Evolutionary conservation across 2,113 vertebrate genomes (phyloP).

Genomic region (Pituophis catenifer): DNA sequence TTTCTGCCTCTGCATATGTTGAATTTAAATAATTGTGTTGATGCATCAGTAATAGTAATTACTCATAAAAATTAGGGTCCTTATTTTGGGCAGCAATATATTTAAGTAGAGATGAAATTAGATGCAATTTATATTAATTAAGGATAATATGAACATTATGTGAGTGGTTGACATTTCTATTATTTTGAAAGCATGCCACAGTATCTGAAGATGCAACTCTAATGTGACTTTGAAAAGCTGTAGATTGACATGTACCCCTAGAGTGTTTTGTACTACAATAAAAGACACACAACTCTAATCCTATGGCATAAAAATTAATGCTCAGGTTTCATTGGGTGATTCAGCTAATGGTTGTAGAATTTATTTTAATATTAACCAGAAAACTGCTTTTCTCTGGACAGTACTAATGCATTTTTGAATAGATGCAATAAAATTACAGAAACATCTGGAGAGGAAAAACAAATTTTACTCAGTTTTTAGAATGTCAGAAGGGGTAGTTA

Average conservation of each 20-base stretch:
- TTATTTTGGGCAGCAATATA: slow-evolving; percentile 67
- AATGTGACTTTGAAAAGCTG: slow-evolving; percentile 43
- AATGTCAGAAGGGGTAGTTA: slow-evolving; percentile 42
- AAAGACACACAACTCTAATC: slow-evolving; percentile 23
- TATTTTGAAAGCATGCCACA: slow-evolving; percentile 58
- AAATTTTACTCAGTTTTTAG: slow-evolving; percentile 21
- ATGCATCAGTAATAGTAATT: slow-evolving; percentile 68
- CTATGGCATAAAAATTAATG: slow-evolving; percentile 31
- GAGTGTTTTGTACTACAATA: slow-evolving; percentile 33
- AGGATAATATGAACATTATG: slow-evolving; percentile 61
- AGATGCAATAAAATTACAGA: slow-evolving; percentile 5
- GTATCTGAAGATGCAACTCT: slow-evolving; percentile 54
- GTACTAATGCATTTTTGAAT: slow-evolving; percentile 30
- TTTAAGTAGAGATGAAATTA: slow-evolving; percentile 70
- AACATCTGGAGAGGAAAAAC: not conserved
- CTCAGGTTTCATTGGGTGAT: slow-evolving; percentile 30
- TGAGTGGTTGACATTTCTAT: slow-evolving; percentile 63
- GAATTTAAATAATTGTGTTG: slow-evolving; percentile 71
- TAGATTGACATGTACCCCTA: slow-evolving; percentile 29
- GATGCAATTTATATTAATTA: slow-evolving; percentile 67
- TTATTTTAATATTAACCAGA: slow-evolving; percentile 39
- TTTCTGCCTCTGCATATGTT: slow-evolving; percentile 64
- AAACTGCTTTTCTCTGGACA: slow-evolving; percentile 46
- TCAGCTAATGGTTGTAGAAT: slow-evolving; percentile 35
- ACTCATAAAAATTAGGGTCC: slow-evolving; percentile 68